Percentiles rank a stretch among this genome's conserved stretches.
Evolutionary conservation across 2,113 vertebrate species (phyloP).

Genomic region (Trachemys scripta): DNA sequence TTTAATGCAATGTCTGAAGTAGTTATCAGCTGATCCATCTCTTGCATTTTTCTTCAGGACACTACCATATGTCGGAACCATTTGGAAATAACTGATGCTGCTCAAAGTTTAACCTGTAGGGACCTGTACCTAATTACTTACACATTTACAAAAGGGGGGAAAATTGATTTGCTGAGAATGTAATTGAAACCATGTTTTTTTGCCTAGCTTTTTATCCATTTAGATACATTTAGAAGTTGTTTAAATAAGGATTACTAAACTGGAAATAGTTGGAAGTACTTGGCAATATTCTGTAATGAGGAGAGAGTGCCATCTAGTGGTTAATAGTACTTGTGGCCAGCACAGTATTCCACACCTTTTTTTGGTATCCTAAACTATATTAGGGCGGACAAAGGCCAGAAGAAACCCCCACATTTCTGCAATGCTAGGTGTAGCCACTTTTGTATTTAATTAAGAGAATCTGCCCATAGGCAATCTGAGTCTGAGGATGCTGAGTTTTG

Average conservation of each 20-base stretch:
- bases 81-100: constrained; percentile 55
- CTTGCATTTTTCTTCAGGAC: constrained; percentile 52
- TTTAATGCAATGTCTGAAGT: constrained; percentile 12
- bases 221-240: constrained; percentile 51
- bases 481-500: background rate
- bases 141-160: constrained; percentile 38
- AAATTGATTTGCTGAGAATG: constrained; percentile 42
- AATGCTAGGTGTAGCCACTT: background rate
- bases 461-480: background rate
- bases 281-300: background rate
- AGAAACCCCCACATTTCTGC: background rate
- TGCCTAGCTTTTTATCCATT: constrained; percentile 36
- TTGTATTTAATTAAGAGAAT: background rate
- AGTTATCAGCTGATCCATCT: constrained; percentile 61
- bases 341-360: background rate
- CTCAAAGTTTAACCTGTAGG: constrained; percentile 56
- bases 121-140: constrained; percentile 71
- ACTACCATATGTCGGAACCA: constrained; percentile 53
- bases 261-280: background rate
- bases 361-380: rapidly evolving
- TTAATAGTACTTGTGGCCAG: background rate
- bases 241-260: constrained; percentile 7
- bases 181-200: constrained; percentile 64
- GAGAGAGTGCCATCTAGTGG: constrained; percentile 75
- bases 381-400: background rate